Base-by-base conservation (phyloP, 2,797 vertebrate genomes). In the Chanos chanos region DNA sequence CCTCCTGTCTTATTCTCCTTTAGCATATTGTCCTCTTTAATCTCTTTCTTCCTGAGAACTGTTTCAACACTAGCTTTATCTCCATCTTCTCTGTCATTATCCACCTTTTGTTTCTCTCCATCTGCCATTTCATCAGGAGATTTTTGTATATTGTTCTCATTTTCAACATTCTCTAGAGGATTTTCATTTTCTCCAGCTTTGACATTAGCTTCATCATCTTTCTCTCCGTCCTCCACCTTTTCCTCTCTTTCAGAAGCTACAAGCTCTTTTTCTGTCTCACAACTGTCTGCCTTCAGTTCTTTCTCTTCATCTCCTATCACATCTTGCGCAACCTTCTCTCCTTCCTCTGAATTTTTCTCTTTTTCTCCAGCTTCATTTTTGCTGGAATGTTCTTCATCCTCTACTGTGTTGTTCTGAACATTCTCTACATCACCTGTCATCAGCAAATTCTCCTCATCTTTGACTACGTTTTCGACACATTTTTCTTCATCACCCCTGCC, bases 141-240 rank as follows among this genome's bases (percentile, higher is more conserved):
- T 25, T 12, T 9, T 2, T n/a, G n/a, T n/a, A n/a, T 45, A 28
- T 19, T 31, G 25, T 40, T 45, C 44, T 41, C 21, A 21, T 27
- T 41, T 6, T 12, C 28, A 43, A 36, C 56, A 52, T 34, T 49
- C 7, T 52, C 39, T 22, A 51, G 37, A 27, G 30, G n/a, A n/a
- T 13, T 34, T 34, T 60, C 25, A 36, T 30, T 50, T 61, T 41
- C 41, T 15, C n/a, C 33, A 33, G 25, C 19, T 6, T 64, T 54
- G 51, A 34, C 18, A 37, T 16, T 22, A 13, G 12, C 19, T 54
- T 56, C 48, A 18, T 25, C 68, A 54, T 54, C 36, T 54, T 70
- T 48, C 64, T 60, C 61, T 33, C 36, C 24, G 31, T 47, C 4
- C 30, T 37, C 56, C 21, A n/a, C n/a, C 21, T 16, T n/a, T 1